A percentile compares a stretch with the other conserved stretches of the same genome.
Conservation (phyloP, 2,797 vertebrate genomes). For the Distichodus sexfasciatus region DNA sequence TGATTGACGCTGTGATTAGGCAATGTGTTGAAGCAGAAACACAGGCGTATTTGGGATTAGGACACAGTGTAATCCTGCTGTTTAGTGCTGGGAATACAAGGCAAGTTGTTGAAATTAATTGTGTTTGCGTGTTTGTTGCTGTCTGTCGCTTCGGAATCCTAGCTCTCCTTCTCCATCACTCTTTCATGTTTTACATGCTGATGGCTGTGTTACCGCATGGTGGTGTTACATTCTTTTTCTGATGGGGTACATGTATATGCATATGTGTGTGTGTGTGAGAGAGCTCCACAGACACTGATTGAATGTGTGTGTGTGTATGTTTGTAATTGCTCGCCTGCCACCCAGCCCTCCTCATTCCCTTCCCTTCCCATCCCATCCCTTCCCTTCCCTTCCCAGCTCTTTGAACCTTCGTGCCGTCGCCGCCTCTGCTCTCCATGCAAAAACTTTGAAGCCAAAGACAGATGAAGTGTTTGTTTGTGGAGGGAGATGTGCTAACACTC, state of each 20-base stretch:
- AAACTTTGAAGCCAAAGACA: constrained; percentile 49
- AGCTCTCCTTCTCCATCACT: neutral
- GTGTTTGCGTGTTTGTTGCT: neutral
- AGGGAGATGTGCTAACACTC: constrained; percentile 43
- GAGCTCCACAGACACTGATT: constrained; percentile 13
- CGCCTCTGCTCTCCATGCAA: constrained; percentile 31
- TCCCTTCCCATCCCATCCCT: constrained; percentile 32
- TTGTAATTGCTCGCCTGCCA: constrained; percentile 46
- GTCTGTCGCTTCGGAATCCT: constrained; percentile 1
- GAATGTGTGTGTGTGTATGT: constrained; percentile 41
- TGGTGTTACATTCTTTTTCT: constrained; percentile 1
- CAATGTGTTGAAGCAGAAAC: constrained; percentile 11
- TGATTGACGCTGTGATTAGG: constrained; percentile 37
- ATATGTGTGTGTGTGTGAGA: constrained; percentile 9
- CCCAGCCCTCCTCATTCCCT: constrained; percentile 33
- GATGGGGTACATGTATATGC: neutral
- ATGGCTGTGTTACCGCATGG: neutral
- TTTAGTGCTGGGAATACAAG: constrained; percentile 17
- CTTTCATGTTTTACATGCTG: constrained; percentile 10
- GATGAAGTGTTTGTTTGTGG: constrained; percentile 53
- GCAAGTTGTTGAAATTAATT: neutral
- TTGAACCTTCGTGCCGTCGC: constrained; percentile 44
- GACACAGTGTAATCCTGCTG: constrained; percentile 8
- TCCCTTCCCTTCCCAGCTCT: constrained; percentile 43
- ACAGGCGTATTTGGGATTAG: constrained; percentile 3